These are phyloP conservation scores for Hydrotaea diabolus DNA, from an alignment of 2,888 invertebrate species.

Conservation along the genomic window DNA sequence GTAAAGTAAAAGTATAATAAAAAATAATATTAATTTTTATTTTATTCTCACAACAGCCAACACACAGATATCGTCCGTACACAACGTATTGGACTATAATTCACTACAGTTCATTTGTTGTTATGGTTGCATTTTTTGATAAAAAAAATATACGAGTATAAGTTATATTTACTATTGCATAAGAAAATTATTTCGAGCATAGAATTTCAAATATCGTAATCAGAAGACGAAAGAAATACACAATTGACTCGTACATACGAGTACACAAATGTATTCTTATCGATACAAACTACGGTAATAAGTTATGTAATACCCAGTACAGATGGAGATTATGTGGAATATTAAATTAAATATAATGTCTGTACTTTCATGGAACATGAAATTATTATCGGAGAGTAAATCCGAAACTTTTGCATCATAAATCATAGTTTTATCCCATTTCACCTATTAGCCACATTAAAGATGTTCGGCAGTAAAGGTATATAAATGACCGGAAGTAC, in stretches of 20 bases:
- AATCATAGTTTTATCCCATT: neutral
- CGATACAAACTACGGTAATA: neutral
- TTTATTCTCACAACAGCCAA: conserved; percentile 16
- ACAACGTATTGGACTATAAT: conserved; percentile 15
- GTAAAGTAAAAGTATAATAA: neutral
- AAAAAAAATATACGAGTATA: neutral
- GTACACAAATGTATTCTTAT: neutral
- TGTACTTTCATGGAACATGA: neutral
- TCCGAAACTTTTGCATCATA: neutral
- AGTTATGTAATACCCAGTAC: neutral
- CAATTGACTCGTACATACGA: neutral
- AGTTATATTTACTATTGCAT: conserved; percentile 30
- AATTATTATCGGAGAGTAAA: no score
- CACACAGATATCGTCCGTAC: neutral
- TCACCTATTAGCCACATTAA: no score
- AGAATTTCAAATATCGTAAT: conserved; percentile 18
- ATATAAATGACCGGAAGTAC: neutral
- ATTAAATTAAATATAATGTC: neutral
- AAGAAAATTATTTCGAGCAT: neutral
- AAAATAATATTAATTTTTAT: conserved; percentile 22
- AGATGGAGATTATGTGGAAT: neutral
- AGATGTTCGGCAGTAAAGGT: neutral
- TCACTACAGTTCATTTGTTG: conserved; percentile 19
- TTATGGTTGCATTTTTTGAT: conserved; percentile 12
- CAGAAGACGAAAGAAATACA: neutral